Base-by-base conservation (phyloP, 2,888 invertebrate species). In the Amblyjoppa proteus region DNA sequence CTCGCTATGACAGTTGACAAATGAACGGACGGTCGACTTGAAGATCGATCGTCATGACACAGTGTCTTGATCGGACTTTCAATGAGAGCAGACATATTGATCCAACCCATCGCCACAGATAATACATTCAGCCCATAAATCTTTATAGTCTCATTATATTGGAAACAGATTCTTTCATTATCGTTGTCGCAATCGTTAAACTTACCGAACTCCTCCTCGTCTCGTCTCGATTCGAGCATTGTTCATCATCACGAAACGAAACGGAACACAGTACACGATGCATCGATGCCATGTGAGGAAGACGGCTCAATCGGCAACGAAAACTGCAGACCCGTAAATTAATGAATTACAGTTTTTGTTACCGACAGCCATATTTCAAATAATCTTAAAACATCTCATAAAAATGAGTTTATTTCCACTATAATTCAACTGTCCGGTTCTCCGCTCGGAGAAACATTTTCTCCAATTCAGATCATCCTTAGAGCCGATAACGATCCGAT, bases 101-200 rank as follows among this genome's bases (percentile, higher is more conserved):
- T 34, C 28, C 34, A 64, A 64, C n/a, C 5, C 61, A 64, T 34
- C 31, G 61, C 28, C 61, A 31, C 61, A 34, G 16, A 64, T 31
- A 34, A 7, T 31, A 16, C 3, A 64, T 64, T 64, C 13, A 16
- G 3, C 34, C 6, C 34, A 64, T 64, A 64, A 64, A 64, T 64
- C 61, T 16, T 11, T 16, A 20, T 6, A 31, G 34, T 64, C 34
- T 64, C 31, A 64, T 64, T 64, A 64, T 34, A 13, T 7, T 6
- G 28, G 16, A 64, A 64, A 34, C 34, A 34, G 61, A 73, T 53
- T 69, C 75, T 71, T 82, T 58, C 64, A 66, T 64, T 70, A 71
- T 76, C 75, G 31, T 3, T n/a, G 51, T 64, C 34, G 69, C 66
- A 56, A 71, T 82, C 51, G 38, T 70, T 41, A 13, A 76, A 34